Conservation (phyloP, 2,113 vertebrate genomes). For the Struthio camelus region DNA sequence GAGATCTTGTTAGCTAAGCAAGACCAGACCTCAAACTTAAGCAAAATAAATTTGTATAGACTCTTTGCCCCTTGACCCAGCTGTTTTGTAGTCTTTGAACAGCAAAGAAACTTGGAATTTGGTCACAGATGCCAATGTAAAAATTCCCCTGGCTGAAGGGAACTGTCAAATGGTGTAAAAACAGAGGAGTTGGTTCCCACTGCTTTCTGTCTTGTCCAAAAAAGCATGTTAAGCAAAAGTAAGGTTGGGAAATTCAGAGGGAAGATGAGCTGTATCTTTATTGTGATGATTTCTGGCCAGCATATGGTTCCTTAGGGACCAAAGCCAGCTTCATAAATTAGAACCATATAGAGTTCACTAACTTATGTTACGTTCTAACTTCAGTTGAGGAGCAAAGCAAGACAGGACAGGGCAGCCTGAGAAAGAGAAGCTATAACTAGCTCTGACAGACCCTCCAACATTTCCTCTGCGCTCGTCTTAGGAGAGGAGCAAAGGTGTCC, state of each 20-base stretch:
- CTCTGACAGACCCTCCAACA: not conserved
- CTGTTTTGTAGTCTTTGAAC: conserved; percentile 52
- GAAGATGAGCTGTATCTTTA: not conserved
- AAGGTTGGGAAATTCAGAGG: not conserved
- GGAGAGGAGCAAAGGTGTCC: not conserved
- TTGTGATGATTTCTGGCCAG: conserved; percentile 16
- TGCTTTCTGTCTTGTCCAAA: conserved; percentile 27
- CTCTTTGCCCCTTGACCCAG: conserved; percentile 53
- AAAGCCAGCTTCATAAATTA: conserved; percentile 55
- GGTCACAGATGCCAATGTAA: conserved; percentile 33
- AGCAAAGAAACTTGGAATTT: conserved; percentile 44
- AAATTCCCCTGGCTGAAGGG: conserved; percentile 26
- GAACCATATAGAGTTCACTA: conserved; percentile 42
- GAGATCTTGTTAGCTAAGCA: conserved; percentile 58
- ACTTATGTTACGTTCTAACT: conserved; percentile 22
- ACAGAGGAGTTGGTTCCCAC: conserved; percentile 21
- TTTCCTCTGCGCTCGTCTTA: not conserved
- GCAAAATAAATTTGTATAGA: conserved; percentile 54
- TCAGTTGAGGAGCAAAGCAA: conserved; percentile 30
- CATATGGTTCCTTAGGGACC: conserved; percentile 14
- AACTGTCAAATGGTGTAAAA: not conserved
- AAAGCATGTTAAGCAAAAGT: not conserved
- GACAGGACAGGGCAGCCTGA: conserved; percentile 1
- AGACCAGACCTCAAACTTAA: conserved; percentile 40
- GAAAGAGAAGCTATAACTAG: conserved; percentile 8